These are phyloP conservation scores for Asarcornis scutulata DNA, from an alignment of 2,113 vertebrate species.

Conservation along the genomic window DNA sequence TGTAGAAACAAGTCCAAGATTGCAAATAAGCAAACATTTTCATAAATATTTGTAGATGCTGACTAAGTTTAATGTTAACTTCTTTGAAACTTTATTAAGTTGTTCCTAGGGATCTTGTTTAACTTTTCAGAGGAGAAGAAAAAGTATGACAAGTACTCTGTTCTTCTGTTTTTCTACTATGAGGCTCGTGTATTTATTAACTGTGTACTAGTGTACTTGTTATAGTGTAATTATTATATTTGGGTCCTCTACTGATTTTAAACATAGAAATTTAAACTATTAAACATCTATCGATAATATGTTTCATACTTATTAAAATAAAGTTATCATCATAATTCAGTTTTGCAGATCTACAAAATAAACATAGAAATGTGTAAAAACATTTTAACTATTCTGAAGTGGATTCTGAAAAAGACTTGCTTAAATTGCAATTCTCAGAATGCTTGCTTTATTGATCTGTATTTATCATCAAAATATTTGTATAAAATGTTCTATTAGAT, in stretches of 20 bases:
- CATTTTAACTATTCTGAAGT: background rate
- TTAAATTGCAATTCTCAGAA: background rate
- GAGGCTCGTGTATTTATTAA: background rate
- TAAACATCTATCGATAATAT: background rate
- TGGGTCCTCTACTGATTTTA: background rate
- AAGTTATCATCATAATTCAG: background rate
- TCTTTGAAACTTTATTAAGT: background rate
- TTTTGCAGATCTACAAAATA: background rate
- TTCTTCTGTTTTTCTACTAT: background rate
- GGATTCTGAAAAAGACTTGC: background rate
- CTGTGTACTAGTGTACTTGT: background rate
- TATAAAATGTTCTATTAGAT: background rate
- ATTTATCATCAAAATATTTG: background rate
- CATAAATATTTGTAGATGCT: background rate
- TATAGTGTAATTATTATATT: background rate
- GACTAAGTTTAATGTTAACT: background rate
- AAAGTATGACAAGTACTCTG: background rate
- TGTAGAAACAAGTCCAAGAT: background rate
- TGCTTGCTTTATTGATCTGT: background rate
- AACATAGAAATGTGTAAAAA: background rate
- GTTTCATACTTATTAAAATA: background rate
- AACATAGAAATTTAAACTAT: background rate
- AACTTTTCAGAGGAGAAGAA: background rate
- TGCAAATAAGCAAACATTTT: background rate
- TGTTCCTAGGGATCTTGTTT: background rate